Conservation (phyloP, 1,140 invertebrate species). For the Nebria ingens region DNA sequence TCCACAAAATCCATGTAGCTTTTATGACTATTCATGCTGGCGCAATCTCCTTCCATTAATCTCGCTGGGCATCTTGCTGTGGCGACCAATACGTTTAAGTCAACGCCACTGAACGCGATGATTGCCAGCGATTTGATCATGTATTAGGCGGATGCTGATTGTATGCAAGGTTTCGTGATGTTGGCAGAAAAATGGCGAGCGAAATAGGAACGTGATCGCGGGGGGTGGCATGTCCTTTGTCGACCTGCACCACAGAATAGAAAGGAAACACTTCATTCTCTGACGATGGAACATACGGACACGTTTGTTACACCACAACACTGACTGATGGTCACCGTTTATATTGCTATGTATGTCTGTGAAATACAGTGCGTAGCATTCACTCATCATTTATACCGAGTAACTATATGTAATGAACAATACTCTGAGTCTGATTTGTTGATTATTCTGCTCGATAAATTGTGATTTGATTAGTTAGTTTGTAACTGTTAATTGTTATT, state of each 20-base stretch:
- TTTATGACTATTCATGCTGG: slow-evolving; percentile 13
- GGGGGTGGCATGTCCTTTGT: neutral
- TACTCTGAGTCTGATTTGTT: neutral
- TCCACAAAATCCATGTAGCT: slow-evolving; percentile 13
- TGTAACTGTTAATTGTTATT: neutral
- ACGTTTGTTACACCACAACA: neutral
- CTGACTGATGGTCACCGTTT: neutral
- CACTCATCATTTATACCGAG: too few relatives aligned
- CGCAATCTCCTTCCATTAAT: slow-evolving; percentile 12
- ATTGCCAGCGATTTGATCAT: neutral
- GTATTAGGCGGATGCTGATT: too few relatives aligned
- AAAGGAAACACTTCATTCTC: neutral
- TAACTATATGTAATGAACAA: neutral
- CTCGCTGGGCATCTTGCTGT: neutral
- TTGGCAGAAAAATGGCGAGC: neutral
- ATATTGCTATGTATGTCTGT: neutral
- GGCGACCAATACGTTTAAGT: neutral
- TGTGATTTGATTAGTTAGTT: neutral
- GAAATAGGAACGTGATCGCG: neutral
- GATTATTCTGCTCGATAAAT: neutral
- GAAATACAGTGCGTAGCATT: too few relatives aligned
- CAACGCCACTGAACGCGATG: neutral
- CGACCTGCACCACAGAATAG: neutral
- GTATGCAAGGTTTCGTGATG: neutral
- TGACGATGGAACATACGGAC: neutral